Base-by-base conservation (phyloP, 1,140 invertebrate species). In the Tetranychus cinnabarinus region DNA sequence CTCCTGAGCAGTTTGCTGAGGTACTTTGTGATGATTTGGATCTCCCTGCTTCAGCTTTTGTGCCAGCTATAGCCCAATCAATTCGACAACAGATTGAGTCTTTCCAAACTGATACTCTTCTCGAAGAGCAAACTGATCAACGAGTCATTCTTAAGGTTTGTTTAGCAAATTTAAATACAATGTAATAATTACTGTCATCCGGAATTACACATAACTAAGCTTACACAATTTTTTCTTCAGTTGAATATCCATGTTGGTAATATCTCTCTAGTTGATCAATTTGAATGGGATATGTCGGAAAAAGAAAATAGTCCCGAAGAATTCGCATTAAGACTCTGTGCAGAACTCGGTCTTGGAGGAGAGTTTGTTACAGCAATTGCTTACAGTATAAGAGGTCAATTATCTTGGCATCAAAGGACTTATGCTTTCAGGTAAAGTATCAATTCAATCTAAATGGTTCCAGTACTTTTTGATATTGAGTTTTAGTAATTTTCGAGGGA, bases 251-350 rank as follows among this genome's bases (percentile, higher is more conserved):
- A 99, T 71, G 93, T 99, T 12, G 96, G 95, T 23, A 99, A 99
- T 70, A 97, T 96, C 33, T 97, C 92, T 1, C 75, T 99, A 47
- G 91, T 97, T 2, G 95, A 99, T 76, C 95, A 98, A 78, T 92
- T 98, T 68, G 95, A 99, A 76, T 99, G 96, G 96, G 96, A 99
- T 69, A 95, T 99, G 88, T 86, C 88, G 5, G 91, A 98, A 69
- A 88, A 88, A 68, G 84, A 93, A 69, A 98, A 98, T 72, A 92
- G 86, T 72, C 93, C 96, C 0, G 96, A 99, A 74, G 83, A 93
- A 67, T 98, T 98, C 77, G 91, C 95, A 0, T 83, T 88, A 71
- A 92, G 89, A 73, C 74, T 99, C 15, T 98, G 95, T 70, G 83
- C 91, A 0, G 95, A 99, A 73, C 74, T 99, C 31, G 93, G 95